Evolutionary conservation across 1,140 invertebrate species (phyloP).

Genomic region (Ooceraea biroi): DNA sequence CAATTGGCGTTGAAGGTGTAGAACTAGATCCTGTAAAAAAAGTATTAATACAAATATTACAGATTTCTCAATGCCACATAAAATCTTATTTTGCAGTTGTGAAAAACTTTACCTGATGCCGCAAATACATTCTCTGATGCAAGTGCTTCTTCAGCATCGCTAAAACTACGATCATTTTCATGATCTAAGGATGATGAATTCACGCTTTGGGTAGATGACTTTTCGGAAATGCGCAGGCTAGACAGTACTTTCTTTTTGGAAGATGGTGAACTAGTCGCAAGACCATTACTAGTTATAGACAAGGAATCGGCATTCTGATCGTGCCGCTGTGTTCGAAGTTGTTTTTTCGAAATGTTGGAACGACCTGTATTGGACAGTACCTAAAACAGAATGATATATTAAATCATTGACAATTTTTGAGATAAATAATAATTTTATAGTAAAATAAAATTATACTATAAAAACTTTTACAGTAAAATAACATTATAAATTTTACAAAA

Average conservation of each 20-base stretch:
- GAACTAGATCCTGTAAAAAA: conserved; percentile 77
- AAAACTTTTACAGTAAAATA: too few species aligned
- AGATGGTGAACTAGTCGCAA: conserved; percentile 78
- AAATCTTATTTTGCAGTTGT: conserved; percentile 21
- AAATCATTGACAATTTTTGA: neutral
- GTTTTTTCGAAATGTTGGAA: conserved; percentile 78
- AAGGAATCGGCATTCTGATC: conserved; percentile 77
- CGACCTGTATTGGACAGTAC: conserved; percentile 75
- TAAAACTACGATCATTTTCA: conserved; percentile 82
- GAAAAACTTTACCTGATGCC: conserved; percentile 77
- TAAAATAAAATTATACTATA: too few species aligned
- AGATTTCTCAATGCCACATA: neutral
- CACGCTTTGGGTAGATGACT: conserved; percentile 76
- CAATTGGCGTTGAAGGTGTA: conserved; percentile 81
- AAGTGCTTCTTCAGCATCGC: conserved; percentile 85
- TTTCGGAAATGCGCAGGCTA: conserved; percentile 76
- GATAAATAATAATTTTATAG: neutral
- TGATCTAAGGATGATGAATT: conserved; percentile 79
- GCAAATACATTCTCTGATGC: conserved; percentile 80
- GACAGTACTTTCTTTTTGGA: conserved; percentile 78
- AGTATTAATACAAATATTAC: conserved; percentile 51
- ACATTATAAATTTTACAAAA: too few species aligned
- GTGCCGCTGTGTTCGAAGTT: conserved; percentile 75
- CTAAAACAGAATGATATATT: conserved; percentile 56
- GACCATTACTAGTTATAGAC: conserved; percentile 82